Conservation (phyloP, 2,888 invertebrate genomes). For the Athripsodes cinereus region DNA sequence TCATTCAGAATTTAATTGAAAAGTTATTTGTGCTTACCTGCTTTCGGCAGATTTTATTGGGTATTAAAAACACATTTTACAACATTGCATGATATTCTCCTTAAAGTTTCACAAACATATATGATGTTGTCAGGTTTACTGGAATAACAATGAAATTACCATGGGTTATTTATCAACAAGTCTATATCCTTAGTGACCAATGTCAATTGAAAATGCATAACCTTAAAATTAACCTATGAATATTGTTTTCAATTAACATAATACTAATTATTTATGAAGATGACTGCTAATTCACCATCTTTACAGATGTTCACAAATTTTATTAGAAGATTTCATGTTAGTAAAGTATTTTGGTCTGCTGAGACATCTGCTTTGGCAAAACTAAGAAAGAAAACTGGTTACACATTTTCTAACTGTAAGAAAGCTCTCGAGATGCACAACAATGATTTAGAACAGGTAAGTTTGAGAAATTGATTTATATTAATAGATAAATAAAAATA, state of each 20-base stretch:
- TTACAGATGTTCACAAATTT: constrained; percentile 57
- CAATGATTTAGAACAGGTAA: constrained; percentile 79
- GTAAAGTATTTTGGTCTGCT: constrained; percentile 47
- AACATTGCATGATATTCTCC: too few species aligned
- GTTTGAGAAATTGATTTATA: constrained; percentile 15
- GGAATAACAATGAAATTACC: neutral
- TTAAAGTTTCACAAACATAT: too few species aligned
- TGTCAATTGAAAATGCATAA: too few species aligned
- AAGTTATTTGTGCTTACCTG: neutral
- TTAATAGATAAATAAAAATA: too few species aligned
- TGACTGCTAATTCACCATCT: constrained; percentile 11
- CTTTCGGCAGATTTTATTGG: neutral
- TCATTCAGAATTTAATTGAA: too few species aligned
- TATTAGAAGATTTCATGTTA: constrained; percentile 54
- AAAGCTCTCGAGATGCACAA: constrained; percentile 88
- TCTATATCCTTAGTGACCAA: too few species aligned
- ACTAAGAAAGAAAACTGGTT: constrained; percentile 91
- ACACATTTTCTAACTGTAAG: constrained; percentile 92
- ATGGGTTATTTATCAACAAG: neutral
- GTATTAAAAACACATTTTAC: neutral
- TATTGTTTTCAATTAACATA: too few species aligned
- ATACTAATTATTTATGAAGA: constrained; percentile 12
- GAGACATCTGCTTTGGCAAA: constrained; percentile 74
- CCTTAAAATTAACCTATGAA: too few species aligned
- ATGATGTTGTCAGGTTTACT: too few species aligned